Base-by-base conservation (phyloP, 23 tunicate species). In the Aplidium turbinatum region DNA sequence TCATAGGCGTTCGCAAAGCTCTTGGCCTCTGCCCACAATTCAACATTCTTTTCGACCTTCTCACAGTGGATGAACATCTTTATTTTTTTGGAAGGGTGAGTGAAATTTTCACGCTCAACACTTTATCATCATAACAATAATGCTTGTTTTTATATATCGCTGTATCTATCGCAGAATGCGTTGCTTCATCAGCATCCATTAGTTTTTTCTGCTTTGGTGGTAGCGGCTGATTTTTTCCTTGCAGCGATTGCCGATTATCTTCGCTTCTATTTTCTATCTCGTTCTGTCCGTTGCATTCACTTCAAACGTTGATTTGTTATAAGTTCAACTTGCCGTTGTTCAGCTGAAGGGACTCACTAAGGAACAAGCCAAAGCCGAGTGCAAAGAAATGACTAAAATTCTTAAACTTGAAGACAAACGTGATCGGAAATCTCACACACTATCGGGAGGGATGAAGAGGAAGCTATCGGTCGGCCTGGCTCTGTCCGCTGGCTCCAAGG, bases 401-500 rank as follows among this genome's bases (percentile, higher is more conserved):
- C 46, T 95, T 47, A 76, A 88, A 31, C 70, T 95, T 6, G 57
- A 32, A 1, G 96, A 95, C 28, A 95, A 95, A 47, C 31, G 61
- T 4, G 23, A 79, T 5, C 72, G 77, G 4, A 72, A 42, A 27
- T 80, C 99, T 24, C 24, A 52, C 30, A 76, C 77, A 3, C 68
- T 95, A 0, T 95, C 99, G 9, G 99, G 99, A 13, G 99, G 99
- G 68, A 95, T 95, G 99, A 95, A 88, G 73, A 64, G 99, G 57
- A 95, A 95, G 61, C 69, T 95, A 34, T 95, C 96, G 0, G 90
- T 95, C 32, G 99, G 99, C 73, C 79, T 95, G 24, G 99, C 99
- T 6, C 84, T 95, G 21, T 83, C 82, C 33, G 99, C 96, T 48
- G 92, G 87, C 18, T 89, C 99, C 3, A 95, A 83, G 82, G 97